Evolutionary conservation across 2,113 vertebrate genomes (phyloP), one percentile per base, ranked within the genome.

Genomic region (Serranochromis macrocephalus): DNA sequence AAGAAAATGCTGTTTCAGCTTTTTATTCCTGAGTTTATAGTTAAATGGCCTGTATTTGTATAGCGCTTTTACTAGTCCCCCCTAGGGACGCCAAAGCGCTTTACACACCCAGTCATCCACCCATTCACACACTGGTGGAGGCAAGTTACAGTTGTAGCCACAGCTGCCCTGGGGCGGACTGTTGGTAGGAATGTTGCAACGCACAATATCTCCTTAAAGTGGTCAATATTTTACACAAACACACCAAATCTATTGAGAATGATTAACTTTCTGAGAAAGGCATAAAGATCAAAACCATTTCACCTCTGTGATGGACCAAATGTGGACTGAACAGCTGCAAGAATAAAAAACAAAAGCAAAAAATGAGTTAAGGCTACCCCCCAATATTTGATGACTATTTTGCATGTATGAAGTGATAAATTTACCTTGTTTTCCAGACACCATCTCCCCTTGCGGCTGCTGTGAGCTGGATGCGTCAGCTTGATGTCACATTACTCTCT

Each of bases 261-360:
- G 16, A 29, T 17, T 29, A 49, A 31, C 6, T 21, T 82, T 47
- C 17, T 6, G 6, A 81, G 17, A 71, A 14, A 51, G 13, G 2
- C 2, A 36, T n/a, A 5, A 55, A 17, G 7, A 68, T 53, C 54
- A 40, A 55, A 21, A 29, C 49, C 47, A 49, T 51, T 47, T 87
- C 54, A 96, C 96, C 96, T 95, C 53, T 90, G 16, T 33, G 94
- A 94, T 36, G 94, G 92, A 45, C 57, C 87, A 21, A 87, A 94
- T 73, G 85, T 88, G 19, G 90, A 68, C 78, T 24, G 49, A 68
- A 82, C 6, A 17, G 83, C 95, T 95, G 89, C 31, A 57, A 82
- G 31, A 63, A 82, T 2, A n/a, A 80, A 45, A 73, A 10, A 0
- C 4, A 63, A 36, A 63, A 63, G 9, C 16, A 45, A 57, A 7